phyloP scores from a whole-genome alignment of 2,888 invertebrate species.

The Calameuta pallipes region DNA sequence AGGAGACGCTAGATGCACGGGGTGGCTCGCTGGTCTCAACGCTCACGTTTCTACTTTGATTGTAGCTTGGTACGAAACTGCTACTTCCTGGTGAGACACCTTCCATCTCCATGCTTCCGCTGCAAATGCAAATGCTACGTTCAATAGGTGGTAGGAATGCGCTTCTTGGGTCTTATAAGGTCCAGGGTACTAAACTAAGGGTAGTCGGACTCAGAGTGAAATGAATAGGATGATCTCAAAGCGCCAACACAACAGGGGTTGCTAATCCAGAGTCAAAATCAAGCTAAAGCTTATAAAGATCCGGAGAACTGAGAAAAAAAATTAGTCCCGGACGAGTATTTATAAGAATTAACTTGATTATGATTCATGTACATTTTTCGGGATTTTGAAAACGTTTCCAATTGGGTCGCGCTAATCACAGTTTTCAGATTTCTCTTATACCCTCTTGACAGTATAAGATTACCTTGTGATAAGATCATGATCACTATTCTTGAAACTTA shows the following conservation, averaged over 20 bases:
- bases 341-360: background rate
- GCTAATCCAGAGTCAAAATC: conserved; percentile 5
- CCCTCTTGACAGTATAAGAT: background rate
- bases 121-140: conserved; percentile 28
- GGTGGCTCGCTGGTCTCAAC: conserved; percentile 66
- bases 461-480: background rate
- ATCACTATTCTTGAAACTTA: background rate
- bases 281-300: background rate
- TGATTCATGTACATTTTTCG: background rate
- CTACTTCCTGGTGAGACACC: conserved; percentile 62
- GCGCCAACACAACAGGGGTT: conserved; percentile 7
- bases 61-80: conserved; percentile 60
- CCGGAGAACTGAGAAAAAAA: background rate
- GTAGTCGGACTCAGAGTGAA: conserved; percentile 1
- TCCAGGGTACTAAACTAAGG: conserved; percentile 5
- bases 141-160: background rate
- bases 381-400: conserved; percentile 5
- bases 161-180: background rate
- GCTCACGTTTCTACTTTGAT: conserved; percentile 61
- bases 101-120: conserved; percentile 64
- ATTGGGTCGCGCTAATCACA: background rate
- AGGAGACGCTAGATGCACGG: conserved; percentile 65
- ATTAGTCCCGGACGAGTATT: background rate
- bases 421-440: background rate
- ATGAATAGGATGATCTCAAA: conserved; percentile 4